phyloP scores from a whole-genome alignment of 2,888 invertebrate genomes.

The Coenonympha arcania region DNA sequence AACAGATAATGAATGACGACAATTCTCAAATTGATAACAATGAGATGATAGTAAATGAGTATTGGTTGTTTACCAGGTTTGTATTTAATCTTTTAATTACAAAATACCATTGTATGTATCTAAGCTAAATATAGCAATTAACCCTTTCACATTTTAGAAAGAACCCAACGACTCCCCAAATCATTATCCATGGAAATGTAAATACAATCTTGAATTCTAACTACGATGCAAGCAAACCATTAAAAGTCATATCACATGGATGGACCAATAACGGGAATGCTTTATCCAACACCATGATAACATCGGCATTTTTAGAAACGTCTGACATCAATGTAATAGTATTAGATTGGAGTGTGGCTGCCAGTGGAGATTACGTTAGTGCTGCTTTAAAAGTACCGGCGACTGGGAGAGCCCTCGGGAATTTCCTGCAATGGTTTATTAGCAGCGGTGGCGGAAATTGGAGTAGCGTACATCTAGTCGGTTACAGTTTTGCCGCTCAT shows the following conservation, averaged over 20 bases:
- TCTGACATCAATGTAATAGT: slow-evolving; percentile 43
- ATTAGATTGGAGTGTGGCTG: slow-evolving; percentile 40
- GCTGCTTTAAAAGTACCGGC: slow-evolving; percentile 28
- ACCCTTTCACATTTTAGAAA: slow-evolving; percentile 21
- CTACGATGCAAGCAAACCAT: slow-evolving; percentile 33
- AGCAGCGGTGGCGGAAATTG: slow-evolving; percentile 39
- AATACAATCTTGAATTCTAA: slow-evolving; percentile 38
- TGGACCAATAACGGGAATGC: slow-evolving; percentile 39
- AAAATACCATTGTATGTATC: neutral
- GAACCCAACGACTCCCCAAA: slow-evolving; percentile 36
- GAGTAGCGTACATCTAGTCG: slow-evolving; percentile 44
- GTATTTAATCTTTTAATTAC: neutral
- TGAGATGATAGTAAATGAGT: slow-evolving; percentile 16
- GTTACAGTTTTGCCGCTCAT: slow-evolving; percentile 53
- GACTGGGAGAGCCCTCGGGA: slow-evolving; percentile 32
- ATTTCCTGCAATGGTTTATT: slow-evolving; percentile 40
- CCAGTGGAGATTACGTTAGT: slow-evolving; percentile 28
- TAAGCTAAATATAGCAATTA: neutral
- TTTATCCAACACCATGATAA: slow-evolving; percentile 33
- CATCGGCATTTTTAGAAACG: slow-evolving; percentile 37
- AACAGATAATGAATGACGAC: neutral
- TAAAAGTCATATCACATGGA: slow-evolving; percentile 43
- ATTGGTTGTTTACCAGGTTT: slow-evolving; percentile 26
- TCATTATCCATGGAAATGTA: slow-evolving; percentile 34
- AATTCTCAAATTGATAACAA: slow-evolving; percentile 7